These are phyloP conservation scores for Piprites chloris DNA, from an alignment of 2,113 vertebrate species.

Conservation along the genomic window DNA sequence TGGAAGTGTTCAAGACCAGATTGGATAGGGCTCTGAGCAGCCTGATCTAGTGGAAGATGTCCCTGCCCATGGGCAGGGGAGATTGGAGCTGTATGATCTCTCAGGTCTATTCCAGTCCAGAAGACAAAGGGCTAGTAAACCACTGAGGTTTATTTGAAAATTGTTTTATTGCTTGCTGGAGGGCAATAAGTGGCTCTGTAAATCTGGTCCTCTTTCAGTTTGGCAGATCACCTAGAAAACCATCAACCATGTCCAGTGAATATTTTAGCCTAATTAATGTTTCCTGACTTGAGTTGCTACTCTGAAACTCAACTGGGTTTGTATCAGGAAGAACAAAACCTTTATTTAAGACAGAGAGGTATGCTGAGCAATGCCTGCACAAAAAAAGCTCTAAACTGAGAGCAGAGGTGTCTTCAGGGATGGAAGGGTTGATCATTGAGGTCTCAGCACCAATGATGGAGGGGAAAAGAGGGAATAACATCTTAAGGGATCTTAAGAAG, in stretches of 20 bases:
- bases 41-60: background rate
- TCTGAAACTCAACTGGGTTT: background rate
- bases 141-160: background rate
- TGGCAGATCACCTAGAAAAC: background rate
- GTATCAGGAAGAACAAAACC: background rate
- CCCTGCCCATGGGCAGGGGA: background rate
- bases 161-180: background rate
- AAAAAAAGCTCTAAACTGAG: background rate
- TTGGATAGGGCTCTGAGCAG: background rate
- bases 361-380: rapidly evolving
- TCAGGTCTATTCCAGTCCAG: background rate
- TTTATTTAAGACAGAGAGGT: background rate
- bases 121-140: background rate
- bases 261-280: background rate
- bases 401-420: background rate
- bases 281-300: background rate
- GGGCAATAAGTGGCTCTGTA: background rate
- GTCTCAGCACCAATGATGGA: background rate
- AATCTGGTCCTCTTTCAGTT: background rate
- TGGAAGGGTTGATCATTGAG: background rate
- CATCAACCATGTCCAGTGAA: background rate
- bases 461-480: background rate
- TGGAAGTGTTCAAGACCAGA: background rate
- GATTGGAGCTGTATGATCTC: background rate
- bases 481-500: background rate